These are phyloP conservation scores for Resseliella maxima DNA, from an alignment of 2,888 invertebrate species.

Conservation along the genomic window DNA sequence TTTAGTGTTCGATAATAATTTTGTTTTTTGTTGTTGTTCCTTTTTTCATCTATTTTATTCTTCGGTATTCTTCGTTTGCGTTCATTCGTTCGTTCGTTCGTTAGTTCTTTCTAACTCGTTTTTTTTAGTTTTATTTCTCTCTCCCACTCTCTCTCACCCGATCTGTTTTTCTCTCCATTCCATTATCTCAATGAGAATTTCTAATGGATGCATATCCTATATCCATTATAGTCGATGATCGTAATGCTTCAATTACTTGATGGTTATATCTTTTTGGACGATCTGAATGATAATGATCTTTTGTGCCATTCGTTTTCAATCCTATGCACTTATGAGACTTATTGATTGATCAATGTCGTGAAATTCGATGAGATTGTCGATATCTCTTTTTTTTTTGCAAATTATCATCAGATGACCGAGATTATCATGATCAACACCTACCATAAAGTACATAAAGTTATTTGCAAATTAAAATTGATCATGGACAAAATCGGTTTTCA, in stretches of 20 bases:
- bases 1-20: neutral
- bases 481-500: no score
- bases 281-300: neutral
- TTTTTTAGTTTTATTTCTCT: neutral
- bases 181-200: neutral
- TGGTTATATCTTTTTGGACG: neutral
- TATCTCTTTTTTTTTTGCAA: no score
- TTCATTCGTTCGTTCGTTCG: neutral
- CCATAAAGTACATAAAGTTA: no score
- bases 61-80: neutral
- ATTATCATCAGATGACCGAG: no score
- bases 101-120: neutral
- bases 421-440: neutral
- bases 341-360: neutral
- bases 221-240: neutral
- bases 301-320: no score
- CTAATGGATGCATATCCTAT: neutral
- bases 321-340: neutral
- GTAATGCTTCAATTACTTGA: constrained; percentile 1
- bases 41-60: neutral
- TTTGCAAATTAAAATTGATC: no score
- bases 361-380: no score
- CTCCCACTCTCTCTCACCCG: neutral
- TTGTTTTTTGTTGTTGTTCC: neutral
- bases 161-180: neutral